A percentile compares a stretch with the other conserved stretches of the same genome.
phyloP scores from a whole-genome alignment of 2,888 invertebrate genomes.

The Idaea biselata region DNA sequence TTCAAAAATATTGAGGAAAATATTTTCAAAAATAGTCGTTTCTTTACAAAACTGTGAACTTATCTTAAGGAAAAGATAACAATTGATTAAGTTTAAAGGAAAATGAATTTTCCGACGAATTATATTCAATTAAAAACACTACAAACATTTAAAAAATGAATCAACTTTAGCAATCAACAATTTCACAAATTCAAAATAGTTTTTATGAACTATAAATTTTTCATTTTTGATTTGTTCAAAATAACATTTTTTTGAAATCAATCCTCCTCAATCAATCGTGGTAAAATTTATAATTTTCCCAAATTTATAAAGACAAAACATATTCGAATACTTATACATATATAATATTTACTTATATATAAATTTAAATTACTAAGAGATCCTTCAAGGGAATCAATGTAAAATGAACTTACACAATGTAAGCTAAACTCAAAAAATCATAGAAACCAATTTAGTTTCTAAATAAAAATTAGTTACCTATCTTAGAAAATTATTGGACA shows the following conservation, averaged over 20 bases:
- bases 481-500: slow-evolving; percentile 43
- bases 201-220: slow-evolving; percentile 4
- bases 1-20: too few species aligned
- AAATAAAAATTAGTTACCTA: slow-evolving; percentile 23
- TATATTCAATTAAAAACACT: neutral
- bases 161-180: slow-evolving; percentile 18
- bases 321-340: slow-evolving; percentile 33
- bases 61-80: neutral
- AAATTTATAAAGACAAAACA: slow-evolving; percentile 18
- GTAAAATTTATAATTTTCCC: slow-evolving; percentile 8
- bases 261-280: neutral
- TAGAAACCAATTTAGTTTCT: slow-evolving; percentile 1
- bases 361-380: slow-evolving; percentile 55
- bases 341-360: slow-evolving; percentile 39
- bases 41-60: too few species aligned
- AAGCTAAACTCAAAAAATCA: slow-evolving; percentile 5
- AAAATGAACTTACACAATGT: slow-evolving; percentile 31
- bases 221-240: slow-evolving; percentile 1
- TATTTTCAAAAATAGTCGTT: too few species aligned
- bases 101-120: neutral
- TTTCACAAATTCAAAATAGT: slow-evolving; percentile 2
- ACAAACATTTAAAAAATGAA: slow-evolving; percentile 9
- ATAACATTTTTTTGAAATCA: neutral
- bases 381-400: slow-evolving; percentile 53
- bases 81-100: neutral